Evolutionary conservation across 2,888 invertebrate genomes (phyloP).

Genomic region (Diachrysia chrysitis): DNA sequence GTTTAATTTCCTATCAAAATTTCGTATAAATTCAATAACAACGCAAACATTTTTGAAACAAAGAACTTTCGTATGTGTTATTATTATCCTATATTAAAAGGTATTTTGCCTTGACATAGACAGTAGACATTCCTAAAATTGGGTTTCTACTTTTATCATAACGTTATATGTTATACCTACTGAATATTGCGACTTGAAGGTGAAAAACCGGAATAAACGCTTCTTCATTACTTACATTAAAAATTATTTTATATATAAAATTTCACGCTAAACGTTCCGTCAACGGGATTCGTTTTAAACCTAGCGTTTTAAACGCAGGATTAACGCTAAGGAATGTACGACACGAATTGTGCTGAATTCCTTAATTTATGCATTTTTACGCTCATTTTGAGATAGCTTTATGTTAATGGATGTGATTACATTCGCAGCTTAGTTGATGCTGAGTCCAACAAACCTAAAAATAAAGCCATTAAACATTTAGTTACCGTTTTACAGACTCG

Average conservation of each 20-base stretch:
- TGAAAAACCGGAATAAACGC: no score
- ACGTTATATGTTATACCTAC: no score
- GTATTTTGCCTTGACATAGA: no score
- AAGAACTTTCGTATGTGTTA: no score
- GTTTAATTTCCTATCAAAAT: not conserved
- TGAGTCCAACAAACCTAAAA: not conserved
- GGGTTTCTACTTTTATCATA: no score
- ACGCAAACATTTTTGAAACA: no score
- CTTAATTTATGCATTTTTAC: slow-evolving; percentile 52
- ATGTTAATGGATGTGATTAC: slow-evolving; percentile 36
- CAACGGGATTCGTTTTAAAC: slow-evolving; percentile 36
- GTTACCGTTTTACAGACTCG: no score
- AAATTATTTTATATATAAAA: slow-evolving; percentile 58
- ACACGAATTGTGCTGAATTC: slow-evolving; percentile 18
- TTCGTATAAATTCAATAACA: no score
- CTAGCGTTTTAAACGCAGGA: slow-evolving; percentile 38
- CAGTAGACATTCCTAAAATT: no score
- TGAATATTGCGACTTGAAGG: no score
- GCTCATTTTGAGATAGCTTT: slow-evolving; percentile 39
- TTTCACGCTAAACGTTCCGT: slow-evolving; percentile 53
- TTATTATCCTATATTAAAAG: no score
- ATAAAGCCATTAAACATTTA: no score
- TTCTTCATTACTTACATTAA: slow-evolving; percentile 15
- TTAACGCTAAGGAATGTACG: slow-evolving; percentile 35
- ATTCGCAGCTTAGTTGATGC: not conserved